Conservation (phyloP, 2,113 vertebrate genomes). For the Cephalopholis sonnerati region DNA sequence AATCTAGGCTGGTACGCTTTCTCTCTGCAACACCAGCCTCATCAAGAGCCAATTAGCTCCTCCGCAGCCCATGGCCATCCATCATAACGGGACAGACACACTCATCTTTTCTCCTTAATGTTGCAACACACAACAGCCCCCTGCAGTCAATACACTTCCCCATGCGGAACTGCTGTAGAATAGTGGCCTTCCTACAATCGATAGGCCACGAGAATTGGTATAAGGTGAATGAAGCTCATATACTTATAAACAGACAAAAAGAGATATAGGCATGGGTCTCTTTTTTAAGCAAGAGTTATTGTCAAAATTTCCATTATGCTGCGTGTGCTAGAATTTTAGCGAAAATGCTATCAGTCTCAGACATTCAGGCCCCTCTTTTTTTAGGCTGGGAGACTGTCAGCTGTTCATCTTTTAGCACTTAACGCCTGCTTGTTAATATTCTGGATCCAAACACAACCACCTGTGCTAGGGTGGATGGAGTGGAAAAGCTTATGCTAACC, state of each 20-base stretch:
- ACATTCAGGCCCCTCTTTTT: background rate
- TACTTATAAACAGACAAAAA: conserved; percentile 19
- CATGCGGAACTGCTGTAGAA: conserved; percentile 68
- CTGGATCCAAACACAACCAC: background rate
- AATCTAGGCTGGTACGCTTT: conserved; percentile 76
- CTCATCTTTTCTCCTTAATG: conserved; percentile 80
- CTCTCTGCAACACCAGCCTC: conserved; percentile 80
- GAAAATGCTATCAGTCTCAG: background rate
- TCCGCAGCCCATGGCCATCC: conserved; percentile 76
- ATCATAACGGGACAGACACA: conserved; percentile 80
- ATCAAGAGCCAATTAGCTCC: conserved; percentile 83
- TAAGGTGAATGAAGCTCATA: conserved; percentile 34
- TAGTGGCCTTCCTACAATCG: conserved; percentile 53
- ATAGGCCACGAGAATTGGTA: conserved; percentile 44
- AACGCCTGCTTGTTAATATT: background rate
- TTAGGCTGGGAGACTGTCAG: background rate
- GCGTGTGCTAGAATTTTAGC: background rate
- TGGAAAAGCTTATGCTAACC: background rate
- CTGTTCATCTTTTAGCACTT: background rate
- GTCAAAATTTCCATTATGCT: background rate
- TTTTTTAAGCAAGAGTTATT: background rate
- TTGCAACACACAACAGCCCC: conserved; percentile 67
- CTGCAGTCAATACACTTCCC: conserved; percentile 71
- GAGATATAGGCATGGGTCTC: conserved; percentile 1
- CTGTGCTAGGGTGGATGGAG: background rate